These are phyloP conservation scores for Drosophila nannoptera DNA, from an alignment of 1,140 invertebrate genomes.

Conservation along the genomic window DNA sequence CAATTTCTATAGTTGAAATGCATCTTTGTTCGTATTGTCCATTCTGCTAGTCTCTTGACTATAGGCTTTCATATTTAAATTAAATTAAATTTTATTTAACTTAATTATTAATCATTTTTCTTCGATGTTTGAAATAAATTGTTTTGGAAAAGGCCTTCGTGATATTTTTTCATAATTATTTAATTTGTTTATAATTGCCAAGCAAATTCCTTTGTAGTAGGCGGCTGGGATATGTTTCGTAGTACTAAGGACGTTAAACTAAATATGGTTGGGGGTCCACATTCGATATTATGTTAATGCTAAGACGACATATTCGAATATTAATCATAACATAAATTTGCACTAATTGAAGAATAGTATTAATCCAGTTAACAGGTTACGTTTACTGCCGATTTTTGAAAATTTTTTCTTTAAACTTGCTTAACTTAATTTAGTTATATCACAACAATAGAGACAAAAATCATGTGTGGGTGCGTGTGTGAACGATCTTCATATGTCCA, in stretches of 20 bases:
- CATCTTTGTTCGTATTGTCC: slow-evolving; percentile 38
- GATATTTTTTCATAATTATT: slow-evolving; percentile 10
- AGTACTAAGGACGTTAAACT: slow-evolving; percentile 33
- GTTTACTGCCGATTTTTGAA: slow-evolving; percentile 32
- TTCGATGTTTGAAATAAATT: slow-evolving; percentile 34
- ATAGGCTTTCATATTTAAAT: slow-evolving; percentile 12
- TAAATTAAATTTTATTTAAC: neutral
- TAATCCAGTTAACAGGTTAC: slow-evolving; percentile 40
- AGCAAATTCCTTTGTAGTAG: slow-evolving; percentile 46
- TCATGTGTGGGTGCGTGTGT: slow-evolving; percentile 48
- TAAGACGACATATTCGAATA: slow-evolving; percentile 43
- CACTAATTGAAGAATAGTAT: slow-evolving; percentile 63
- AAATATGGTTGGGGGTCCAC: slow-evolving; percentile 10
- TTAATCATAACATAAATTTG: slow-evolving; percentile 59
- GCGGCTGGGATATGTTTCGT: slow-evolving; percentile 65
- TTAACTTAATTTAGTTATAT: slow-evolving; percentile 74
- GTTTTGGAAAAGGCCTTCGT: slow-evolving; percentile 30
- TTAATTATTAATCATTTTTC: slow-evolving; percentile 13
- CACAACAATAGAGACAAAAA: slow-evolving; percentile 74
- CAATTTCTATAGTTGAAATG: slow-evolving; percentile 27
- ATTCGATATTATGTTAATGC: slow-evolving; percentile 17
- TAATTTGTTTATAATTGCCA: slow-evolving; percentile 44
- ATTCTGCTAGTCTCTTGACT: slow-evolving; percentile 34
- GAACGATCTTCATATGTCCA: neutral
- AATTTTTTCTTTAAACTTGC: slow-evolving; percentile 36